Evolutionary conservation across 2,888 invertebrate species (phyloP).

Genomic region (Nomada goodeniana): DNA sequence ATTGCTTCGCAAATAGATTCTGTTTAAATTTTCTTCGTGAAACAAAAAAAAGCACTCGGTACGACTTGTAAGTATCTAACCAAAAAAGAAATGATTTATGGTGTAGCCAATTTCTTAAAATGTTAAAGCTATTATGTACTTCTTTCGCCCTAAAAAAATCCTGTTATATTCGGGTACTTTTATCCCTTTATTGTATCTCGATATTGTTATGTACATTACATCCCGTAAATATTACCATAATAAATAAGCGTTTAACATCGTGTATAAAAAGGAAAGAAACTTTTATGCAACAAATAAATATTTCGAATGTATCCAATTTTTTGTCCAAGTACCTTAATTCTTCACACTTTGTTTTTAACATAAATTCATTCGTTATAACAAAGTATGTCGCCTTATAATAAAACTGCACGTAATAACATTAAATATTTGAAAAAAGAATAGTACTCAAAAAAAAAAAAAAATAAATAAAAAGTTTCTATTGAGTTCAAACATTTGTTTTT

Average conservation of each 20-base stretch:
- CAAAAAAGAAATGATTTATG: conserved; percentile 27
- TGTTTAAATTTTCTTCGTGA: not conserved
- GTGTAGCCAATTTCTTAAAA: not conserved
- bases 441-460: conserved; percentile 16
- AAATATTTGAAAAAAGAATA: conserved; percentile 32
- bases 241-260: conserved; percentile 66
- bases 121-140: not conserved
- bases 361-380: conserved; percentile 35
- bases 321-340: conserved; percentile 26
- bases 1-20: not conserved
- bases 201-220: conserved; percentile 79
- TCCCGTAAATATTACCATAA: conserved; percentile 74
- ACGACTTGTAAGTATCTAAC: conserved; percentile 44
- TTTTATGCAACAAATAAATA: conserved; percentile 68
- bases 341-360: conserved; percentile 4
- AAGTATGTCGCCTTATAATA: conserved; percentile 36
- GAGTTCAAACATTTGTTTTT: not conserved
- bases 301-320: conserved; percentile 51
- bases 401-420: conserved; percentile 32
- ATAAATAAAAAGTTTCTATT: conserved; percentile 16
- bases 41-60: conserved; percentile 1
- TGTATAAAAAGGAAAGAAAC: conserved; percentile 65
- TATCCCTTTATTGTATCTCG: conserved; percentile 76
- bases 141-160: conserved; percentile 49
- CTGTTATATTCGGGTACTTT: conserved; percentile 53